phyloP scores from a whole-genome alignment of 2,888 invertebrate genomes.

The Phyllotreta cruciferae region DNA sequence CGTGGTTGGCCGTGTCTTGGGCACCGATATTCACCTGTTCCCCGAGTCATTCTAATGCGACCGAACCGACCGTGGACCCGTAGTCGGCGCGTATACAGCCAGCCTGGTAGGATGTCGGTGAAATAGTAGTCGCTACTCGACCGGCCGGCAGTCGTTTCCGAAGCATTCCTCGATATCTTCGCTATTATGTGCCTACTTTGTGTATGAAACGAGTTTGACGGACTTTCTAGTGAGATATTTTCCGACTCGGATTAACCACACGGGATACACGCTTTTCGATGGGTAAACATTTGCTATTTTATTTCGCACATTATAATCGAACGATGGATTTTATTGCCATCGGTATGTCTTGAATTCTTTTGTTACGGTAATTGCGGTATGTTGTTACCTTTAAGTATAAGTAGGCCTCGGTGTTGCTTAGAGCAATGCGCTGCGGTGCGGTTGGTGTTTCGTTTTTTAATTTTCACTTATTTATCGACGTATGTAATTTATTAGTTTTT shows the following conservation, averaged over 20 bases:
- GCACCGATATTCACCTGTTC: constrained; percentile 26
- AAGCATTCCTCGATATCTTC: constrained; percentile 12
- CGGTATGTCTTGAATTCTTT: constrained; percentile 10
- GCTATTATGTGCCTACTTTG: constrained; percentile 27
- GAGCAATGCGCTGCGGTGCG: constrained; percentile 16
- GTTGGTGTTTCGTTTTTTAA: constrained; percentile 4
- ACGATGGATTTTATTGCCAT: constrained; percentile 2
- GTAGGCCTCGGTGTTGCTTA: constrained; percentile 23
- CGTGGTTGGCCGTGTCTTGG: constrained; percentile 19
- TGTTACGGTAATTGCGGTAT: constrained; percentile 26
- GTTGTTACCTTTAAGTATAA: constrained; percentile 22
- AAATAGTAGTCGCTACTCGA: constrained; percentile 16
- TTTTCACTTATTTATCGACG: not conserved
- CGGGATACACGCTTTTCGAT: no score
- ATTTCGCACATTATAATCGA: not conserved
- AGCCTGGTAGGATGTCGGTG: constrained; percentile 6
- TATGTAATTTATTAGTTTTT: no score
- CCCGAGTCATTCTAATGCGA: constrained; percentile 10
- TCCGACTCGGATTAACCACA: constrained; percentile 15
- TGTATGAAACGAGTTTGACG: constrained; percentile 21
- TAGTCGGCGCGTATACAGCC: not conserved
- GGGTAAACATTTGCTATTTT: not conserved
- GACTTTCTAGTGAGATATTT: constrained; percentile 18
- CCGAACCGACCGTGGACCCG: no score
- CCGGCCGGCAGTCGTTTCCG: constrained; percentile 26